Conservation (phyloP, 1,140 invertebrate genomes). For the Tachypleus tridentatus region DNA sequence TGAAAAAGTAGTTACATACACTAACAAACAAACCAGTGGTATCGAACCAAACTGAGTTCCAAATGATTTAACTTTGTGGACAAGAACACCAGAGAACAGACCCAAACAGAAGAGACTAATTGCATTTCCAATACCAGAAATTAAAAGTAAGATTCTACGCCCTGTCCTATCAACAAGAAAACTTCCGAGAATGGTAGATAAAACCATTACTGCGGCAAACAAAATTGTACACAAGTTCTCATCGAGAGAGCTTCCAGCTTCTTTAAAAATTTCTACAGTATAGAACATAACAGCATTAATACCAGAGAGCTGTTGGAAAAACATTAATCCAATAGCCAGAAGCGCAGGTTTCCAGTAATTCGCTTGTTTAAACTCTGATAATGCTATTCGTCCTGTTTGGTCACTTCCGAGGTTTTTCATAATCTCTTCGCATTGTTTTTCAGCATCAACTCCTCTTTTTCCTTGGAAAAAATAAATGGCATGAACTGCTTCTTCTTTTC, state of each 20-base stretch:
- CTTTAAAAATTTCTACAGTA: constrained; percentile 67
- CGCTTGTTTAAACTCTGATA: constrained; percentile 10
- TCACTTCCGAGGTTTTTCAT: constrained; percentile 12
- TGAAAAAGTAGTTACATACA: constrained; percentile 48
- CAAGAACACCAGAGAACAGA: constrained; percentile 37
- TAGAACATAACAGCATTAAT: constrained; percentile 92
- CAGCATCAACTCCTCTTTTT: constrained; percentile 10
- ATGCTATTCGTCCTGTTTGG: constrained; percentile 9
- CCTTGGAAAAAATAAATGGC: constrained; percentile 14
- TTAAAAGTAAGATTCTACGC: constrained; percentile 68
- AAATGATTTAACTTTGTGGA: not conserved
- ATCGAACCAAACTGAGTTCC: constrained; percentile 34
- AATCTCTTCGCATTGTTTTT: constrained; percentile 10
- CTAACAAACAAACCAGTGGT: constrained; percentile 39
- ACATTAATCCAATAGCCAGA: constrained; percentile 75
- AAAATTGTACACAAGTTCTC: constrained; percentile 56
- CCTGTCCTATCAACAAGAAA: constrained; percentile 68
- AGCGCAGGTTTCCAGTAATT: constrained; percentile 25
- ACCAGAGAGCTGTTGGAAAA: constrained; percentile 85
- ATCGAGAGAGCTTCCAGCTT: constrained; percentile 48
- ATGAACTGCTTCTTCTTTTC: constrained; percentile 56
- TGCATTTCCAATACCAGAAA: constrained; percentile 40
- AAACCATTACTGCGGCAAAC: constrained; percentile 78
- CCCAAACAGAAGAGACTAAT: constrained; percentile 58
- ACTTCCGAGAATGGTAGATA: constrained; percentile 72